Evolutionary conservation across 2,797 vertebrate genomes (phyloP), one percentile per base, ranked within the genome.

Genomic region (Sebastes nivosus): DNA sequence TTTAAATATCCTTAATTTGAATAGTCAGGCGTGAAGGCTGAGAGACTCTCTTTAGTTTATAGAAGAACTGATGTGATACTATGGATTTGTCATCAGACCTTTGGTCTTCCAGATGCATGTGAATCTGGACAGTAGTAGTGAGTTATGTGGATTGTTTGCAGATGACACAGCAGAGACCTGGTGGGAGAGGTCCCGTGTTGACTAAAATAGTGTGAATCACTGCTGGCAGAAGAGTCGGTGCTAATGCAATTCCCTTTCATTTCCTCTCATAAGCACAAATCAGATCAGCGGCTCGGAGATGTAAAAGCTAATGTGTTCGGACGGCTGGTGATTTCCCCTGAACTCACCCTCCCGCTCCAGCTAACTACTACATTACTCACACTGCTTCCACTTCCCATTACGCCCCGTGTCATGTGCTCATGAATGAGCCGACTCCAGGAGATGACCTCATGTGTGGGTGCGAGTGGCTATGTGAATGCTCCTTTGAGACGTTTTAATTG

Each of bases 351-450:
- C 77, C 74, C 25, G 67, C 78, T 78, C 70, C 58, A 13, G 85
- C 88, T 77, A 89, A 87, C 87, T 88, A 81, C 78, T 88, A 73
- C 81, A 91, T 93, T 90, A 91, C 88, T 93, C 89, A 89, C 79
- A 87, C 82, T 81, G 91, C 90, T 94, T 94, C 92, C 89, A 83
- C 84, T 85, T 87, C 87, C 86, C 88, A 90, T 88, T 89, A 87
- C 27, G 10, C 66, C 65, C 50, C 1, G 61, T 84, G 81, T 91
- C 81, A 88, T 81, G 73, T 34, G 77, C 76, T 79, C 52, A 66
- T 66, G 76, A 82, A 69, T 75, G 84, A 89, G 78, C 67, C 8
- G 54, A 64, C 74, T 89, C 81, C 78, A 85, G 78, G 72, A 81
- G 79, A 85, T 92, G 83, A 94, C 82, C 80, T 93, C 83, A 91